Base-by-base conservation (phyloP, 37 sponge, comb jelly and placozoan species). In the Chondrosia reniformis region DNA sequence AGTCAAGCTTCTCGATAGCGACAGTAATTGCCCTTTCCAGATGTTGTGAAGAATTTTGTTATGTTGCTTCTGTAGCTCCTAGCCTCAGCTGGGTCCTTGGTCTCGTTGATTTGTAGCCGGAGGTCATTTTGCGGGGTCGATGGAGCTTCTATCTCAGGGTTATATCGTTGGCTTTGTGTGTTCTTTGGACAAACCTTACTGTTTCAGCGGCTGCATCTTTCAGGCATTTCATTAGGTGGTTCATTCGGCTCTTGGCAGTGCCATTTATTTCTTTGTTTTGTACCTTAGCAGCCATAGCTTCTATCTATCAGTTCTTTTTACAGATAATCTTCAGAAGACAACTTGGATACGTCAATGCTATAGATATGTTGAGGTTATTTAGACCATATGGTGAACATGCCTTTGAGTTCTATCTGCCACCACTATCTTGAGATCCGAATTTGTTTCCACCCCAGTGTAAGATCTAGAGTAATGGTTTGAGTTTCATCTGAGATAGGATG, bases 331-430 rank as follows among this genome's bases (percentile, higher is more conserved):
- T 56, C 58, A 28, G 58, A 56, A 8, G 58, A 6, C 58, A 56
- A 6, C 7, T 56, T 56, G 58, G 58, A 56, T 6, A 56, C 58
- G 27, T 56, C 58, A 56, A 56, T 56, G 27, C 58, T 56, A 6
- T 56, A 28, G 58, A 56, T 6, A 56, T 3, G 58, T 28, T 56
- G 67, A 36, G 67, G 37, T n/a, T 66, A 33, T 5, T 34, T 36
- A 36, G 33, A 66, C 37, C 33, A 36, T 66, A 66, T 66, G 36
- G 5, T 7, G 67, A 36, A 66, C 67, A 66, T 66, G 37, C 34
- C 37, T 4, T 34, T 34, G 37, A 66, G 67, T 22, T 36, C 37
- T 36, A 66, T 31, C 67, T 66, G 67, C 30, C 67, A 66, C 67
- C 67, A 66, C 37, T 21, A 66, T 66, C 33, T 34, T 31, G 36